Evolutionary conservation across 1,140 invertebrate species (phyloP).

Genomic region (Potamilus streckersoni): DNA sequence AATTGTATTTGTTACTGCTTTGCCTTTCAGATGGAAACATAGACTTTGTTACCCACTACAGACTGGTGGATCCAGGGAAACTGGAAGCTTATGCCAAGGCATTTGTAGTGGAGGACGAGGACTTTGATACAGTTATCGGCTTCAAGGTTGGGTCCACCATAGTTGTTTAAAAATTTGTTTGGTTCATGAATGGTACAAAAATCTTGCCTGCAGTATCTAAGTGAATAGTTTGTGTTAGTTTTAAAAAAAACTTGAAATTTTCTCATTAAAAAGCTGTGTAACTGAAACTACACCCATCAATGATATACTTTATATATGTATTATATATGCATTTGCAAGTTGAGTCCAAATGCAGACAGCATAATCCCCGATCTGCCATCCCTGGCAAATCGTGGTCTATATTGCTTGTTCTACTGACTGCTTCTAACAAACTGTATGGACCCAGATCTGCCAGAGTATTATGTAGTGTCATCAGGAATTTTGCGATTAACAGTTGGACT

Average conservation of each 20-base stretch:
- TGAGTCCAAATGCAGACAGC: no score
- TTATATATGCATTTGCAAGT: no score
- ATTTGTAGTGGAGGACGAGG: slow-evolving; percentile 66
- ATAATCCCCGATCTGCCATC: no score
- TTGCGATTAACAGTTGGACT: no score
- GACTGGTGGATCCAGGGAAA: slow-evolving; percentile 60
- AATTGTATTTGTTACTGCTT: background rate
- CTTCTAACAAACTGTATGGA: no score
- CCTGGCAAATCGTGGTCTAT: no score
- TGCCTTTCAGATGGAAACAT: slow-evolving; percentile 54
- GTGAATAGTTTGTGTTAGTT: background rate
- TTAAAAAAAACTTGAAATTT: background rate
- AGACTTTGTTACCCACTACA: slow-evolving; percentile 64
- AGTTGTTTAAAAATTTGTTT: background rate
- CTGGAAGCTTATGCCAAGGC: slow-evolving; percentile 63
- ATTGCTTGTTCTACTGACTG: no score
- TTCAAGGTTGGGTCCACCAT: slow-evolving; percentile 37
- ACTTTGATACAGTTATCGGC: slow-evolving; percentile 59
- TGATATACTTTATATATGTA: no score
- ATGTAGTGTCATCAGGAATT: no score
- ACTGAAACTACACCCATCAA: no score
- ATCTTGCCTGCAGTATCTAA: background rate
- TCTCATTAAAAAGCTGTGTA: no score
- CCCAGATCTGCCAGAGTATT: no score
- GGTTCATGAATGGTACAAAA: background rate